Percentiles rank a stretch among this genome's conserved stretches.
Evolutionary conservation across 35 echinoderm and acorn worm genomes (phyloP).

Genomic region (Apostichopus parvimensis): DNA sequence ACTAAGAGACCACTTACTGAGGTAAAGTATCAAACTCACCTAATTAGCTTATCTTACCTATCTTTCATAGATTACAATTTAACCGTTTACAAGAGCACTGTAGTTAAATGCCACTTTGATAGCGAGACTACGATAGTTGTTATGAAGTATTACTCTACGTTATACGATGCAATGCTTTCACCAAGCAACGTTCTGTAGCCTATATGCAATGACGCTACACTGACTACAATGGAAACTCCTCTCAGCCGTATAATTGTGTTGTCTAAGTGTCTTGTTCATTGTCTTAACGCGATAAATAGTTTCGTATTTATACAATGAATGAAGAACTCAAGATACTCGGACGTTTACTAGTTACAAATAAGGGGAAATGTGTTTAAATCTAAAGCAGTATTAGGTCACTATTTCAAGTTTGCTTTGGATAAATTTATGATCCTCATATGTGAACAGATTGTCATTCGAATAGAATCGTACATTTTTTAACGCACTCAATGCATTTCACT

Average conservation of each 20-base stretch:
- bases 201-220: not conserved
- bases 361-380: too few species aligned
- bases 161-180: not conserved
- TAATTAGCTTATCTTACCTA: slow-evolving; percentile 34
- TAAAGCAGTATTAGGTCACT: too few species aligned
- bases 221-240: not conserved
- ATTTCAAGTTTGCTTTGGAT: too few species aligned
- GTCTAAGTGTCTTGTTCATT: slow-evolving; percentile 16
- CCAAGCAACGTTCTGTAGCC: not conserved
- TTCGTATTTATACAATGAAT: not conserved
- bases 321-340: not conserved
- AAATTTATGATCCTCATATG: too few species aligned
- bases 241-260: not conserved
- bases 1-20: slow-evolving; percentile 74
- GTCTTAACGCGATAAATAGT: not conserved
- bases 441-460: too few species aligned
- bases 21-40: slow-evolving; percentile 62
- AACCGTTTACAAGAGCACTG: slow-evolving; percentile 13
- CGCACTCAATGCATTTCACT: too few species aligned
- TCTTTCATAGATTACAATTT: slow-evolving; percentile 40
- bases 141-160: not conserved
- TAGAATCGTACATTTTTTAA: too few species aligned
- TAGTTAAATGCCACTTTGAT: not conserved
- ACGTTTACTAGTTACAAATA: too few species aligned
- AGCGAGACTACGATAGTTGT: not conserved